Evolutionary conservation across 2,888 invertebrate species (phyloP), one percentile per base, ranked within the genome.

Genomic region (Agapostemon virescens): DNA sequence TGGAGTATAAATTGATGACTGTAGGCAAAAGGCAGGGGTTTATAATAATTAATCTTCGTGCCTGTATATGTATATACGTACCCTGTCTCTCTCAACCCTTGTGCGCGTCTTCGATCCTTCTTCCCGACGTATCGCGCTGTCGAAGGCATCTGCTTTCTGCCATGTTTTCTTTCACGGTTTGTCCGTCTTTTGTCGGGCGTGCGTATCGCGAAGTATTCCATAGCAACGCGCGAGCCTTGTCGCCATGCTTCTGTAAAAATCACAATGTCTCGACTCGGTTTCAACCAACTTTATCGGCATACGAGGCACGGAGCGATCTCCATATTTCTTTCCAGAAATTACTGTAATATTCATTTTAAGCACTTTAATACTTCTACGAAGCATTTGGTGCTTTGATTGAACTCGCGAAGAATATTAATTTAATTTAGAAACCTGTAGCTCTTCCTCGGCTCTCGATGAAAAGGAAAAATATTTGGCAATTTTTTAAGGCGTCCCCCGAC

Each of bases 11-110:
- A 92, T 92, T 92, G 92, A 92, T 92, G 92, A 92, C 91, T 91
- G 90, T 89, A 88, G 90, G 91, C 89, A 91, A 91, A 90, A 91
- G 90, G 89, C 90, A 89, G 86, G 92, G 92, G 92, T 92, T 90
- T 92, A 92, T 92, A 92, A 92, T 92, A 92, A 92, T 92, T 92
- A 92, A 92, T 92, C 92, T 92, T 91, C 89, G 88, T 85, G 84
- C 87, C 79, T 88, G 89, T 89, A 87, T 84, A 86, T 82, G 87
- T 85, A 58, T 75, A 73, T 66, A 67, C 64, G 36, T 23, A 42
- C 33, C 36, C 58, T 20, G 11, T 61, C 61, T 33, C 30, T 20
- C 20, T 61, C 61, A 61, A 61, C 61, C 61, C 61, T 61, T 61
- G 20, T 17, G 33, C 61, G 61, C 63, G 26, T 69, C 69, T 74